These are phyloP conservation scores for Loriculus beryllinus DNA, from an alignment of 2,797 vertebrate genomes.

Conservation along the genomic window DNA sequence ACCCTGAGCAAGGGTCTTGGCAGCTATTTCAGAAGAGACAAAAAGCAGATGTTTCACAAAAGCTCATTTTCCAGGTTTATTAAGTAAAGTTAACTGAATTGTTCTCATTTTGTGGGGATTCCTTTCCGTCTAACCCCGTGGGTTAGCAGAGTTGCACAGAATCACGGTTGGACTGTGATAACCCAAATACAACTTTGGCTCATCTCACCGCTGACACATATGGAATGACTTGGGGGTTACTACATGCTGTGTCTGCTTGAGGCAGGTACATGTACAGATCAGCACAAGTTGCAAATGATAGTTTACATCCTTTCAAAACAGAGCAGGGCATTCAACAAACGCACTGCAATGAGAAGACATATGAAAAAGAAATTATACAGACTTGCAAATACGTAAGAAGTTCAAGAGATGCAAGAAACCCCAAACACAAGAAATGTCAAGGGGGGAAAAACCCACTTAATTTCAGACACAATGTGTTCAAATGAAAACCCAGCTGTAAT, in stretches of 20 bases:
- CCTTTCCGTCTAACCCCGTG: constrained; percentile 7
- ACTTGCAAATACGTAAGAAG: constrained; percentile 66
- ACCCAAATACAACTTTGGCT: constrained; percentile 73
- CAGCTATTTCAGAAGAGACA: constrained; percentile 22
- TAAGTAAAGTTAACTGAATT: constrained; percentile 71
- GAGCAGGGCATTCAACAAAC: constrained; percentile 62
- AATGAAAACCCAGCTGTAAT: constrained; percentile 61
- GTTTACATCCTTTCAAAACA: constrained; percentile 69
- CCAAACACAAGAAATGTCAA: constrained; percentile 68
- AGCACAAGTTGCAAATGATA: constrained; percentile 69
- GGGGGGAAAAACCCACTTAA: constrained; percentile 25
- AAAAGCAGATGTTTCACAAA: constrained; percentile 69
- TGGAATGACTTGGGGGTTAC: constrained; percentile 68
- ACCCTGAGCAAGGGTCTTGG: fast-evolving
- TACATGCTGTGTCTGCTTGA: constrained; percentile 72
- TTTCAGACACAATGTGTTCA: constrained; percentile 58
- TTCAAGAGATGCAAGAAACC: constrained; percentile 66
- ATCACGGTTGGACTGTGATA: constrained; percentile 68
- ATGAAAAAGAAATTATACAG: constrained; percentile 64
- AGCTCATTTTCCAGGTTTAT: constrained; percentile 71
- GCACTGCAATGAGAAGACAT: constrained; percentile 66
- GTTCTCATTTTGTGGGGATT: constrained; percentile 62
- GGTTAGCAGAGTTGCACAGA: constrained; percentile 59
- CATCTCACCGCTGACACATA: constrained; percentile 68
- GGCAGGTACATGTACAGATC: constrained; percentile 70